Base-by-base conservation (phyloP, 2,797 vertebrate species). In the Chromobotia macracanthus region DNA sequence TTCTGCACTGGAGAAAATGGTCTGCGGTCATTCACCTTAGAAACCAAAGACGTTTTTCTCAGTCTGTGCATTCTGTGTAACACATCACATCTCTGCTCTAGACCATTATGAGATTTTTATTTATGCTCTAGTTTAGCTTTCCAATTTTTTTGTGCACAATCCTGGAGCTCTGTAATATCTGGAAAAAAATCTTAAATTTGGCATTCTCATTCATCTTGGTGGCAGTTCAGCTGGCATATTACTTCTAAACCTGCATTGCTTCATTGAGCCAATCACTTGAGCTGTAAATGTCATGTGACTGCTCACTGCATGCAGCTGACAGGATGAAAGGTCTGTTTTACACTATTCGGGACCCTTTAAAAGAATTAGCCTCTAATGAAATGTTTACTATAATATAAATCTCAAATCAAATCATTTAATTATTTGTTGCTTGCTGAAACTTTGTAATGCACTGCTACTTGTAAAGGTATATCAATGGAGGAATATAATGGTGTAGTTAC, bases 71-170 rank as follows among this genome's bases (percentile, higher is more conserved):
- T 69, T 77, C 41, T 60, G 66, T 35, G 65, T 18, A 35, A 38
- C 53, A 70, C 44, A 21, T 70, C 18, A 0, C 44, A 35, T 38
- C 35, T 55, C n/a, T 67, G 21, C 21, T 75, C 15, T 3, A 11
- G 79, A 61, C 5, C 23, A 61, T 63, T 72, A 41, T 73, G n/a
- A 73, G 64, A 66, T 73, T 13, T 76, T 64, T 55, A 58, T 18
- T 72, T 23, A 58, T 21, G 38, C 55, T 75, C 55, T n/a, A 38
- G 38, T 74, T 55, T 6, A 53, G 51, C 18, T 53, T n/a, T 53
- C 18, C 51, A 19, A n/a, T 19, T 21, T 21, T 56, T 19, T 2
- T 10, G 51, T 18, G 10, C 9, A 21, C 51, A 55, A 53, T 55
- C 5, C 38, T 56, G 25, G 35, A 0, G 16, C 53, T 46, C 4